phyloP scores from a whole-genome alignment of 2,888 invertebrate species.

The Phortica okadai region DNA sequence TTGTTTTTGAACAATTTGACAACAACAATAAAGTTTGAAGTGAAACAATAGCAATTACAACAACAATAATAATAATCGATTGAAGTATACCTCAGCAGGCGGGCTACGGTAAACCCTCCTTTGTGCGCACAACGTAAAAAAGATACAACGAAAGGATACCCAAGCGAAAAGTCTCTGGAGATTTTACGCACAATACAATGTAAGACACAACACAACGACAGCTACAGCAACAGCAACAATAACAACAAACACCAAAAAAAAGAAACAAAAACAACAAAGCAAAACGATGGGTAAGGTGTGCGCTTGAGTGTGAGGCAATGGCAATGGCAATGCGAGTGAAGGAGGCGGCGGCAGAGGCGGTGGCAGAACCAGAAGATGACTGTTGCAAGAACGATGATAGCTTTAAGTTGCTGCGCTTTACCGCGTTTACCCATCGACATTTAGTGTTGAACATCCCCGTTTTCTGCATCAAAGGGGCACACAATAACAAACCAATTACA shows the following conservation, averaged over 20 bases:
- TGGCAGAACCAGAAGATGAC: neutral
- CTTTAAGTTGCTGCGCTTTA: neutral
- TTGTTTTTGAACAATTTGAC: too few relatives aligned
- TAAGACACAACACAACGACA: conserved; percentile 26
- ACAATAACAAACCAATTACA: conserved; percentile 76
- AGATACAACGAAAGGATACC: too few relatives aligned
- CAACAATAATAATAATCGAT: conserved; percentile 67
- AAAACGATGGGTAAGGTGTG: neutral
- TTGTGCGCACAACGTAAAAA: too few relatives aligned
- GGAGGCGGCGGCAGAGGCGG: too few relatives aligned
- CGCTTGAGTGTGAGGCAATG: neutral
- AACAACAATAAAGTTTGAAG: too few relatives aligned
- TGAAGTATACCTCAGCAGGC: conserved; percentile 72
- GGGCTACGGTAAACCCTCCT: conserved; percentile 33
- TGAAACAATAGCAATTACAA: conserved; percentile 38
- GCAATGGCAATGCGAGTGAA: too few relatives aligned
- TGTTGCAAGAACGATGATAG: conserved; percentile 15
- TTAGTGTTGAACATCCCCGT: neutral
- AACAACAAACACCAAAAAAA: neutral
- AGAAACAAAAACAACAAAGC: neutral
- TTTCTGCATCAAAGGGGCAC: conserved; percentile 21
- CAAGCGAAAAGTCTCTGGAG: too few relatives aligned
- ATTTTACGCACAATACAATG: too few relatives aligned
- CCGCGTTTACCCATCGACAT: neutral
- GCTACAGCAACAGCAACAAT: conserved; percentile 10